Conservation (phyloP, 1,140 invertebrate species). For the Maconellicoccus hirsutus region DNA sequence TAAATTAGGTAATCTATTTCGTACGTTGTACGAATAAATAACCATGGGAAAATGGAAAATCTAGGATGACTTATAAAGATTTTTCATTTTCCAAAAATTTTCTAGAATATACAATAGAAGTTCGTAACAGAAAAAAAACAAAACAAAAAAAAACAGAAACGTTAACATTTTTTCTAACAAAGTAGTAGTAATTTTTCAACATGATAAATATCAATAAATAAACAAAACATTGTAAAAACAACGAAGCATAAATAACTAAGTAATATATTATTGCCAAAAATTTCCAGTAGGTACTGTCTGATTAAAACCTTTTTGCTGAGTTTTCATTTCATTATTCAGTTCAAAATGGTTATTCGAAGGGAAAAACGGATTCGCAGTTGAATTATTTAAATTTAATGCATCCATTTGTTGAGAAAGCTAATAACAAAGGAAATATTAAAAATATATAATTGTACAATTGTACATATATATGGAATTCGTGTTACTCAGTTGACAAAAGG, state of each 20-base stretch:
- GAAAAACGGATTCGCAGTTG: not conserved
- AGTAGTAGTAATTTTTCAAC: not conserved
- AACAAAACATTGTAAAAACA: not conserved
- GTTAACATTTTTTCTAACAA: not conserved
- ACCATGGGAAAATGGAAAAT: too few species aligned
- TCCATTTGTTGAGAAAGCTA: not conserved
- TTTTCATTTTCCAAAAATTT: too few species aligned
- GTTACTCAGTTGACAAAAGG: too few species aligned
- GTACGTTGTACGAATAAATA: too few species aligned
- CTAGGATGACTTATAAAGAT: too few species aligned
- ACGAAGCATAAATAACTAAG: not conserved
- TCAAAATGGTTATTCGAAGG: not conserved
- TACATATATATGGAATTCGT: too few species aligned
- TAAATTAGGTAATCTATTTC: too few species aligned
- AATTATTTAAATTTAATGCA: slow-evolving; percentile 10
- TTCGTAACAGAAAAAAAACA: too few species aligned
- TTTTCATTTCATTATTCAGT: not conserved
- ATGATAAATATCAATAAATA: not conserved
- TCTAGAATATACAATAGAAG: too few species aligned
- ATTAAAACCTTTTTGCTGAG: not conserved
- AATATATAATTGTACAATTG: not conserved
- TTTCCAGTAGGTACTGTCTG: not conserved
- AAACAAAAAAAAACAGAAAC: too few species aligned
- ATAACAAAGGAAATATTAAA: not conserved
- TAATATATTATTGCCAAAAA: slow-evolving; percentile 8